These are phyloP conservation scores for Aphelenchoides avenae DNA, from an alignment of 1,140 invertebrate genomes.

Conservation along the genomic window DNA sequence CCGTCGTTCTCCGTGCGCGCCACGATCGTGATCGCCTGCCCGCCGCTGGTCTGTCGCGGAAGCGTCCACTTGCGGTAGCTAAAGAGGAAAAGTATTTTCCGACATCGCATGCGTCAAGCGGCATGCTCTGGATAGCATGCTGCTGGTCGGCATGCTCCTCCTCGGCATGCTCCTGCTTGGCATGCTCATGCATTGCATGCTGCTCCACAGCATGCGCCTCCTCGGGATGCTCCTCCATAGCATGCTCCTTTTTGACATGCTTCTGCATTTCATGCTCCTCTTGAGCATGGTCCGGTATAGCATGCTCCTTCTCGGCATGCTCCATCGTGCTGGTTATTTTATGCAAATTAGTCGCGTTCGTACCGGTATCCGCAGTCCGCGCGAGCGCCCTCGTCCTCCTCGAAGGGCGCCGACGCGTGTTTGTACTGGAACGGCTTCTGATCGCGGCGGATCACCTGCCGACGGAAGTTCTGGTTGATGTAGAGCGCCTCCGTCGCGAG, in stretches of 20 bases:
- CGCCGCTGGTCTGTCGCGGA: slow-evolving; percentile 76
- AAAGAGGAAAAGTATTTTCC: too few species aligned
- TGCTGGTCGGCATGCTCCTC: too few species aligned
- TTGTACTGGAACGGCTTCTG: slow-evolving; percentile 30
- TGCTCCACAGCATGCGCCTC: too few species aligned
- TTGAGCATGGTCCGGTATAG: neutral
- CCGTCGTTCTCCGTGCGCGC: slow-evolving; percentile 94
- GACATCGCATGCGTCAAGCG: neutral
- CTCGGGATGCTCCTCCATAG: too few species aligned
- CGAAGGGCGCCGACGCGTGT: slow-evolving; percentile 38
- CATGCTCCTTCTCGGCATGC: neutral
- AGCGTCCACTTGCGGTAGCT: slow-evolving; percentile 90
- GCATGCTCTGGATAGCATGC: too few species aligned
- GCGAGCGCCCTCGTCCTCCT: slow-evolving; percentile 35
- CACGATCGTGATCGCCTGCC: slow-evolving; percentile 66
- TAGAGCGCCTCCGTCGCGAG: slow-evolving; percentile 95
- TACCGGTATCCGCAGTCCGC: slow-evolving; percentile 31
- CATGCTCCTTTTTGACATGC: too few species aligned
- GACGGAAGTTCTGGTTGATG: slow-evolving; percentile 98
- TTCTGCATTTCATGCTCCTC: too few species aligned
- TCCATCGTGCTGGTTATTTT: neutral
- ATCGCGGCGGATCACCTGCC: slow-evolving; percentile 73
- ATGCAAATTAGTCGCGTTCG: slow-evolving; percentile 8
- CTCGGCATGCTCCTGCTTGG: too few species aligned
- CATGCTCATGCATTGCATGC: too few species aligned